phyloP scores from a whole-genome alignment of 92 coral and sea anemone genomes.

The Chrysogorgia sp. region DNA sequence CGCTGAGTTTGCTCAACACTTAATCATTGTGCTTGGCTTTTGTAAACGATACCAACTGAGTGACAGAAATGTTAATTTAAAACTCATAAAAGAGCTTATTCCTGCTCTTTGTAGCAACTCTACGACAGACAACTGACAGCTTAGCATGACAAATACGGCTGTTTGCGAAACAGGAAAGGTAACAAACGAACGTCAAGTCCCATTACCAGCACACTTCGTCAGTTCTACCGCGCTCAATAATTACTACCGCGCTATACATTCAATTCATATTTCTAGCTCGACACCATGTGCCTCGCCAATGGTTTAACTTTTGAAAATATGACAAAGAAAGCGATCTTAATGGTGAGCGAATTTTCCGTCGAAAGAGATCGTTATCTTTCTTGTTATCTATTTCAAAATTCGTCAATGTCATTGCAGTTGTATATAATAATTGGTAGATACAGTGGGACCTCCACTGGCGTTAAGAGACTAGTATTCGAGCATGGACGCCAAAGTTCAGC shows the following conservation, averaged over 20 bases:
- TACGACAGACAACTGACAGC: slow-evolving; percentile 19
- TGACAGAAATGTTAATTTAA: slow-evolving; percentile 42
- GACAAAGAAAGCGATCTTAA: neutral
- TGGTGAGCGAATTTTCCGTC: neutral
- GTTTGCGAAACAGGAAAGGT: slow-evolving; percentile 31
- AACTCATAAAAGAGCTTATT: slow-evolving; percentile 34
- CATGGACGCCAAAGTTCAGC: no score
- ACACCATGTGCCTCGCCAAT: neutral
- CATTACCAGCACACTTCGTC: slow-evolving; percentile 40
- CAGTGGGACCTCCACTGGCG: no score
- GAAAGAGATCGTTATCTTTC: neutral
- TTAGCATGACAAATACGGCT: slow-evolving; percentile 41
- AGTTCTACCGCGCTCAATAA: slow-evolving; percentile 26
- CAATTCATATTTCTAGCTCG: neutral
- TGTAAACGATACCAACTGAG: slow-evolving; percentile 46
- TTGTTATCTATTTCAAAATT: neutral
- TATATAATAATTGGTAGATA: no score
- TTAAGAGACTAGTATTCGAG: no score
- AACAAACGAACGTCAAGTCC: slow-evolving; percentile 3
- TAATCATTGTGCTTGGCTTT: slow-evolving; percentile 33
- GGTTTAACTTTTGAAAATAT: neutral
- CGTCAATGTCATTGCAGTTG: neutral
- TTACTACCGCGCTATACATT: neutral
- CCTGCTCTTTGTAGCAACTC: slow-evolving; percentile 9
- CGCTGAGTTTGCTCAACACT: slow-evolving; percentile 44